phyloP scores from a whole-genome alignment of 2,888 invertebrate genomes.

The Proisotoma minuta region DNA sequence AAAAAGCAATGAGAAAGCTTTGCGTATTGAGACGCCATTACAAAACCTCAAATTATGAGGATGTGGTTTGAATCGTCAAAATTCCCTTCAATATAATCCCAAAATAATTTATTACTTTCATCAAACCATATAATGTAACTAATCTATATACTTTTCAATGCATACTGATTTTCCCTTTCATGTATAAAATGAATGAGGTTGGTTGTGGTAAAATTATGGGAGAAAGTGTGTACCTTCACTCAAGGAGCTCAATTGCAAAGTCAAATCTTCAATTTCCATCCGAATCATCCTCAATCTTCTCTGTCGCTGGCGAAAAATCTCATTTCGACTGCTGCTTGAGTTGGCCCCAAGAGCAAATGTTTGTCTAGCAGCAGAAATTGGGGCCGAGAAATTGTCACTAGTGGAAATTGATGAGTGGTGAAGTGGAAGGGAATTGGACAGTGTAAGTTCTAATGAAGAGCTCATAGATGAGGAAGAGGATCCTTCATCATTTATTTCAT shows the following conservation, averaged over 20 bases:
- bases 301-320: slow-evolving; percentile 26
- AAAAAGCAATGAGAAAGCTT: too few relatives aligned
- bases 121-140: too few relatives aligned
- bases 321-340: not conserved
- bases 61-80: too few relatives aligned
- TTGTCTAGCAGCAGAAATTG: not conserved
- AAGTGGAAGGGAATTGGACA: not conserved
- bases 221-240: slow-evolving; percentile 2
- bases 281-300: slow-evolving; percentile 31
- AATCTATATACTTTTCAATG: too few relatives aligned
- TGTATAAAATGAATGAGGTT: too few relatives aligned
- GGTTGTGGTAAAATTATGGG: too few relatives aligned
- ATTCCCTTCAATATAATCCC: too few relatives aligned
- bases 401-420: not conserved
- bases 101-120: too few relatives aligned
- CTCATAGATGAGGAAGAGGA: not conserved
- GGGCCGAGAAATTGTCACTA: not conserved
- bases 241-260: slow-evolving; percentile 25
- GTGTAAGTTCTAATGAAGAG: not conserved
- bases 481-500: not conserved
- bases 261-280: slow-evolving; percentile 34
- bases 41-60: too few relatives aligned
- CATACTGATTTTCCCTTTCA: too few relatives aligned
- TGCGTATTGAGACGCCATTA: too few relatives aligned
- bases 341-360: not conserved